These are phyloP conservation scores for Adelges cooleyi DNA, from an alignment of 1,140 invertebrate genomes.

Conservation along the genomic window DNA sequence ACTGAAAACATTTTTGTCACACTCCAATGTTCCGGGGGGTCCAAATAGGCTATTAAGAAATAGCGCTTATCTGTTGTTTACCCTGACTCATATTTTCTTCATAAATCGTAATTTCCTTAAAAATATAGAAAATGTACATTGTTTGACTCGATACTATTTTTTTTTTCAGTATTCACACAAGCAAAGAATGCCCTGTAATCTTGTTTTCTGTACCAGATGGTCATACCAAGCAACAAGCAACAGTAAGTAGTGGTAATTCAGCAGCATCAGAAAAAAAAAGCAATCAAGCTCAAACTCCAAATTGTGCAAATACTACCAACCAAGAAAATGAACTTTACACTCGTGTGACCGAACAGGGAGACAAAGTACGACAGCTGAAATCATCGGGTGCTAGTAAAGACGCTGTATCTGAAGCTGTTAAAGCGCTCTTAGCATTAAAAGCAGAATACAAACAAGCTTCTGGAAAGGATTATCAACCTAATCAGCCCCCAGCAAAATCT, in stretches of 20 bases:
- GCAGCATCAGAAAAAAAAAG: too few relatives aligned
- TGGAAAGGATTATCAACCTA: slow-evolving; percentile 49
- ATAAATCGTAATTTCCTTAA: too few relatives aligned
- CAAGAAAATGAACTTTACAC: slow-evolving; percentile 31
- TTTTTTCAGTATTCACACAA: background rate
- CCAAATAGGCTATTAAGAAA: too few relatives aligned
- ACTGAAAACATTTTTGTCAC: too few relatives aligned
- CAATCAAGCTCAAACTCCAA: too few relatives aligned
- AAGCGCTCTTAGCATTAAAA: slow-evolving; percentile 42
- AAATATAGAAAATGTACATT: background rate
- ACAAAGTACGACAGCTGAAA: background rate
- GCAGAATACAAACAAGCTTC: slow-evolving; percentile 49
- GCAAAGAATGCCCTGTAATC: slow-evolving; percentile 55
- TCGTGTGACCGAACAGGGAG: slow-evolving; percentile 33
- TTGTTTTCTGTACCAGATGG: slow-evolving; percentile 91
- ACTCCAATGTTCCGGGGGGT: too few relatives aligned
- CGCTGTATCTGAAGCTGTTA: slow-evolving; percentile 43
- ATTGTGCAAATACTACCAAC: too few relatives aligned
- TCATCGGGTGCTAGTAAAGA: too few relatives aligned
- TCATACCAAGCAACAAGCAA: slow-evolving; percentile 58
- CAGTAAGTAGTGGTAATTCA: too few relatives aligned
- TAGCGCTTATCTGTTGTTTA: too few relatives aligned
- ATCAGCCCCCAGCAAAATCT: slow-evolving; percentile 33
- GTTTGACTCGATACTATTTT: too few relatives aligned
- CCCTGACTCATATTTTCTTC: too few relatives aligned